Percentiles rank a stretch among this genome's conserved stretches.
Evolutionary conservation across 1,140 invertebrate species (phyloP).

Genomic region (Ericerus pela): DNA sequence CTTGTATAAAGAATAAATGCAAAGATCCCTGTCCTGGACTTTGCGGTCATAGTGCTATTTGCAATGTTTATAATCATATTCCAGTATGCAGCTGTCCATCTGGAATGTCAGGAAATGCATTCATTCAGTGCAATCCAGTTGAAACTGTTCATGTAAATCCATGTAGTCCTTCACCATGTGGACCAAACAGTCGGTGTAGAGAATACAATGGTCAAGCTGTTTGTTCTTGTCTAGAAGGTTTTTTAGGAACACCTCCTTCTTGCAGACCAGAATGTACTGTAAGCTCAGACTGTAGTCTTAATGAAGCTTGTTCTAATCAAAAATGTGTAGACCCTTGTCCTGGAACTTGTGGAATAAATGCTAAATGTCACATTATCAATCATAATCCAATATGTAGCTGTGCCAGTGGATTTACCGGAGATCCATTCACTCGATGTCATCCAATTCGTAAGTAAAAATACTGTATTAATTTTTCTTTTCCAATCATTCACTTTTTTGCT

Average conservation of each 20-base stretch:
- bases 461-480: too few relatives aligned
- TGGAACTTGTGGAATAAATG: constrained; percentile 39
- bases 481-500: too few relatives aligned
- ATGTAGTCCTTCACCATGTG: constrained; percentile 48
- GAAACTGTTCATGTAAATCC: constrained; percentile 35
- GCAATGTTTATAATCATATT: constrained; percentile 50
- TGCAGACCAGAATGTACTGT: constrained; percentile 39
- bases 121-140: constrained; percentile 18
- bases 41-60: constrained; percentile 48
- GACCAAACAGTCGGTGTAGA: constrained; percentile 47
- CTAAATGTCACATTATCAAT: constrained; percentile 49
- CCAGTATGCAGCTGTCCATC: constrained; percentile 53
- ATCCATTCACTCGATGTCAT: constrained; percentile 53
- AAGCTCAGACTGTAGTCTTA: constrained; percentile 36
- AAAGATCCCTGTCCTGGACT: constrained; percentile 48
- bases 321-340: constrained; percentile 41
- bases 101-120: constrained; percentile 34
- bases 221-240: constrained; percentile 38
- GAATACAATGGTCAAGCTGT: constrained; percentile 38
- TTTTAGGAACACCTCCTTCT: constrained; percentile 33
- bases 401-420: constrained; percentile 44
- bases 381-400: constrained; percentile 50
- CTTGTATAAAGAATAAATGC: constrained; percentile 54
- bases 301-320: constrained; percentile 38
- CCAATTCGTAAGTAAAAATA: constrained; percentile 37